Evolutionary conservation across 2,113 vertebrate species (phyloP).

Genomic region (Oncorhynchus gorbuscha): DNA sequence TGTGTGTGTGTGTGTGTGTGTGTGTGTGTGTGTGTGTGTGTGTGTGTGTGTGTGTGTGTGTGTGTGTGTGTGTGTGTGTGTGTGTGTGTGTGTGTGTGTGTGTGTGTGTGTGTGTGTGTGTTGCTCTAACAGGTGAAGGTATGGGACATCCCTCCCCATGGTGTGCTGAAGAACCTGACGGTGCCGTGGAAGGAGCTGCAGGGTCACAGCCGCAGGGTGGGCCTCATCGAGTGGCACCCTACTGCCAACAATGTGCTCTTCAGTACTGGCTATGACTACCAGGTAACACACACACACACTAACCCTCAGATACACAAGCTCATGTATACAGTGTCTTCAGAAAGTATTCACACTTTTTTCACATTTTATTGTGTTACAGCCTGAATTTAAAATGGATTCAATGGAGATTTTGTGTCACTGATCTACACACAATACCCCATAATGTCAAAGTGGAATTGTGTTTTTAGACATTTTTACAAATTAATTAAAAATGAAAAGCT

Average conservation of each 20-base stretch:
- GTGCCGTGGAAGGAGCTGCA: conserved; percentile 80
- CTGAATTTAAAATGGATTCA: no score
- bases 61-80: background rate
- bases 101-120: background rate
- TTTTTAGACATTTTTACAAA: no score
- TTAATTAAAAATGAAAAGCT: no score
- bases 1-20: background rate
- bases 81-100: background rate
- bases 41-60: no score
- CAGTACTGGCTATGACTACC: conserved; percentile 88
- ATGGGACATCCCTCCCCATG: conserved; percentile 86
- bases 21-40: background rate
- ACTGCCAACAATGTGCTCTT: conserved; percentile 86
- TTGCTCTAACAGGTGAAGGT: conserved; percentile 81
- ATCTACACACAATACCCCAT: no score
- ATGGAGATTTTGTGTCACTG: no score
- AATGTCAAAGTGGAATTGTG: no score
- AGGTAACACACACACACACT: conserved; percentile 73
- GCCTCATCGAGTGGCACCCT: conserved; percentile 93
- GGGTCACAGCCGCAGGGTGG: conserved; percentile 83
- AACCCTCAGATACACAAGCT: background rate
- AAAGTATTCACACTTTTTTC: no score
- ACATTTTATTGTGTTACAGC: no score
- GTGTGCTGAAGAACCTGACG: conserved; percentile 80
- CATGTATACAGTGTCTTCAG: no score